A percentile compares a stretch with the other conserved stretches of the same genome.
phyloP scores from a whole-genome alignment of 92 coral and sea anemone species.

The Bergia puertoricense region DNA sequence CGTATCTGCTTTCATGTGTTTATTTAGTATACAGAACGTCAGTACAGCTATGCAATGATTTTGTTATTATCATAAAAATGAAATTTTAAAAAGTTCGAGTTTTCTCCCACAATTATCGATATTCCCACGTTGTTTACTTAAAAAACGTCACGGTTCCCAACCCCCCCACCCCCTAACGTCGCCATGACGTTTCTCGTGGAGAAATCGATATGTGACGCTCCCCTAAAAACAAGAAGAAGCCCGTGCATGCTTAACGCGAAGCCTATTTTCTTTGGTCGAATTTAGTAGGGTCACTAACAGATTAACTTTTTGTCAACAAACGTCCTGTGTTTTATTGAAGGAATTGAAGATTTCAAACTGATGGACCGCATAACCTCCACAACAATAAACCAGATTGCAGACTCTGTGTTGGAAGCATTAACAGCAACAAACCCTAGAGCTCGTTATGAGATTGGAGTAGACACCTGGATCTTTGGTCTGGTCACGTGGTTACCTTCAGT shows the following conservation, averaged over 20 bases:
- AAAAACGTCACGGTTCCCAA: no score
- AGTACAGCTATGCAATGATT: slow-evolving; percentile 2
- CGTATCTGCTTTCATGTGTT: slow-evolving; percentile 7
- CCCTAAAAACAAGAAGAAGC: no score
- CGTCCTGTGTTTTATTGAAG: slow-evolving; percentile 6
- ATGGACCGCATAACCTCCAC: slow-evolving; percentile 22
- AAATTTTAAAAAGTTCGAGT: no score
- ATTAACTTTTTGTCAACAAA: no score
- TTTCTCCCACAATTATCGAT: no score
- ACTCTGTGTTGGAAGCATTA: slow-evolving; percentile 60
- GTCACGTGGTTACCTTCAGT: slow-evolving; percentile 30
- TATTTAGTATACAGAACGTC: neutral
- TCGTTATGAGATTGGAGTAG: slow-evolving; percentile 68
- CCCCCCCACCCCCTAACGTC: no score
- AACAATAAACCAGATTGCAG: slow-evolving; percentile 41
- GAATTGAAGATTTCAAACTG: slow-evolving; percentile 34
- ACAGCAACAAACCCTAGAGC: slow-evolving; percentile 57
- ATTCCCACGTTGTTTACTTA: no score
- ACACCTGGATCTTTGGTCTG: slow-evolving; percentile 47
- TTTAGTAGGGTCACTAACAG: neutral
- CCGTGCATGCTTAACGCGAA: no score
- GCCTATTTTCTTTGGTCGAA: no score
- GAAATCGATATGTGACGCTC: no score
- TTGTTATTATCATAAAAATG: no score
- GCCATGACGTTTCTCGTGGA: no score